Evolutionary conservation across 2,888 invertebrate genomes (phyloP), one percentile per base, ranked within the genome.

Genomic region (Apamea anceps): DNA sequence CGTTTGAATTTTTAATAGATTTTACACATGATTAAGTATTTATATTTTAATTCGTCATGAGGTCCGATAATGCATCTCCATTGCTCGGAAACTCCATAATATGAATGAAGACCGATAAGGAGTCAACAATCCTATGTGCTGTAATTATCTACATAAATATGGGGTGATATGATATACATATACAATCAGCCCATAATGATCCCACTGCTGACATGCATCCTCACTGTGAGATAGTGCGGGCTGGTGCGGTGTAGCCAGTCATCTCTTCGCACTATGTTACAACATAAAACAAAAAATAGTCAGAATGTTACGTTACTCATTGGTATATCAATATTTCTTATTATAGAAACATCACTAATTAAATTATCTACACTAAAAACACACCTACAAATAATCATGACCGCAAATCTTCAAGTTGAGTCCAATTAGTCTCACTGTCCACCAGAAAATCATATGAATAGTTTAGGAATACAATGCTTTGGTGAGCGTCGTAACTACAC

Each of bases 401-500:
- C 18, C 12, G 13, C 0, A 71, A 80, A 37, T 63, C 8, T 28
- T 48, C 25, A 48, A 37, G 21, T 10, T 2, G 13, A 51, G 18
- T 54, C 45, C 51, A 37, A 75, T 82, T 54, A 67, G 67, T 37
- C 3, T 66, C 25, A 42, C 5, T 18, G 42, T 51, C 8, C 6
- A 67, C 60, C 18, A 72, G 48, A 66, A 81, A 60, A 80, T 60
- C n/a, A 81, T 74, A 82, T 37, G 54, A 54, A 62, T 18, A 68
- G 62, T 57, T 48, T 70, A 73, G 65, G 67, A 75, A 81, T 76
- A 77, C 79, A 77, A 77, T 73, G 57, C 76, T 60, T 63, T 32
- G 70, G 66, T 67, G 21, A 73, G 71, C 72, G 68, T 75, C 76
- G 73, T 80, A 84, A 80, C 75, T 67, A 75, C 63, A 70, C 37